Evolutionary conservation across 2,888 invertebrate species (phyloP).

Genomic region (Branchellion lobata): DNA sequence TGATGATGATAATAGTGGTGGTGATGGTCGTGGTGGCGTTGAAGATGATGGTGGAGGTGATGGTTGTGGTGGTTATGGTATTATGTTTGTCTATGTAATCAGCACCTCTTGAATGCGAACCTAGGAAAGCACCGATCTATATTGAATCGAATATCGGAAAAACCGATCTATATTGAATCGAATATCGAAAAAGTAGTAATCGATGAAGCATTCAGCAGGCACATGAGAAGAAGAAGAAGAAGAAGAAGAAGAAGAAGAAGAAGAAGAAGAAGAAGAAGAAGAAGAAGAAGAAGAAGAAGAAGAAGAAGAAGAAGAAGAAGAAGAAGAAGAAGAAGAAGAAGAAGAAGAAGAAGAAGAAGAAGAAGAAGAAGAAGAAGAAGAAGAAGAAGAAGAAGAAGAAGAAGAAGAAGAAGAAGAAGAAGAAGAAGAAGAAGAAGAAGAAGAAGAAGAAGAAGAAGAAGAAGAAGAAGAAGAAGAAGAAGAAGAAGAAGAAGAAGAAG

Average conservation of each 20-base stretch:
- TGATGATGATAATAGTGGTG: too few species aligned
- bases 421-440: neutral
- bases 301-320: neutral
- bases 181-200: too few species aligned
- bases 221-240: neutral
- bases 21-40: too few species aligned
- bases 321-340: constrained; percentile 5
- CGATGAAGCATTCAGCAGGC: too few species aligned
- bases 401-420: constrained; percentile 6
- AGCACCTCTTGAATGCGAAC: too few species aligned
- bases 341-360: neutral
- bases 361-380: neutral
- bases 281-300: neutral
- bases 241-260: neutral
- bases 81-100: too few species aligned
- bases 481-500: neutral
- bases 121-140: too few species aligned
- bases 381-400: neutral
- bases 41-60: too few species aligned
- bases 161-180: too few species aligned
- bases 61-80: too few species aligned
- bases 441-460: neutral
- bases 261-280: constrained; percentile 4
- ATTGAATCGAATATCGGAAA: too few species aligned
- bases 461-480: neutral